Conservation (phyloP, 2,888 invertebrate genomes). For the Anodontia alba region DNA sequence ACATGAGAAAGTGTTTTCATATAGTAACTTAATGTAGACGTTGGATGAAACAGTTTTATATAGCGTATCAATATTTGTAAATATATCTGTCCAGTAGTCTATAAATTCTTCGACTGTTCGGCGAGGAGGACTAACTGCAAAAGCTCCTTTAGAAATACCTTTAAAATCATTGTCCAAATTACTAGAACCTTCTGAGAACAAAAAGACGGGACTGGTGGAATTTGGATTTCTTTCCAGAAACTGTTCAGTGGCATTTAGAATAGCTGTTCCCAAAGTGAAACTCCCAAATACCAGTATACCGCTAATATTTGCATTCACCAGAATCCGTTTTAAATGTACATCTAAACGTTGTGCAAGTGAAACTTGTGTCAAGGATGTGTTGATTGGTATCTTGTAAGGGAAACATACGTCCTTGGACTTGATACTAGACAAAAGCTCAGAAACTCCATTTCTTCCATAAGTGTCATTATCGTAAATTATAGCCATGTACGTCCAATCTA, state of each 20-base stretch:
- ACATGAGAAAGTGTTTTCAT: constrained; percentile 30
- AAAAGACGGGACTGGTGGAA: constrained; percentile 32
- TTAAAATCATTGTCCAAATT: constrained; percentile 19
- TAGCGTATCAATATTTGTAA: constrained; percentile 3
- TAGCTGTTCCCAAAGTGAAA: constrained; percentile 11
- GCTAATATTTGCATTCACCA: constrained; percentile 22
- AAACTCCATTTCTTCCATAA: constrained; percentile 45
- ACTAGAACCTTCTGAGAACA: constrained; percentile 46
- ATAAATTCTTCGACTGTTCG: constrained; percentile 25
- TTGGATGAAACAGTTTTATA: constrained; percentile 25
- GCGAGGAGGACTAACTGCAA: constrained; percentile 45
- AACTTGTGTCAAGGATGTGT: neutral
- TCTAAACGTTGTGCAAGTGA: neutral
- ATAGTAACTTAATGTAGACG: constrained; percentile 37
- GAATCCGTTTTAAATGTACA: neutral
- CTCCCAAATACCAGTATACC: constrained; percentile 49
- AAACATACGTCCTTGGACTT: constrained; percentile 38
- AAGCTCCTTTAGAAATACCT: constrained; percentile 46
- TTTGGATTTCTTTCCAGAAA: neutral
- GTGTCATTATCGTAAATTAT: constrained; percentile 50
- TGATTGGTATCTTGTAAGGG: constrained; percentile 30
- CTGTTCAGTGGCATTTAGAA: constrained; percentile 32
- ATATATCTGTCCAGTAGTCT: constrained; percentile 19
- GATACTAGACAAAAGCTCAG: constrained; percentile 15
- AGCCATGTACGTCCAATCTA: too few relatives aligned